Evolutionary conservation across 2,113 vertebrate species (phyloP), one percentile per base, ranked within the genome.

Genomic region (Xiphias gladius): DNA sequence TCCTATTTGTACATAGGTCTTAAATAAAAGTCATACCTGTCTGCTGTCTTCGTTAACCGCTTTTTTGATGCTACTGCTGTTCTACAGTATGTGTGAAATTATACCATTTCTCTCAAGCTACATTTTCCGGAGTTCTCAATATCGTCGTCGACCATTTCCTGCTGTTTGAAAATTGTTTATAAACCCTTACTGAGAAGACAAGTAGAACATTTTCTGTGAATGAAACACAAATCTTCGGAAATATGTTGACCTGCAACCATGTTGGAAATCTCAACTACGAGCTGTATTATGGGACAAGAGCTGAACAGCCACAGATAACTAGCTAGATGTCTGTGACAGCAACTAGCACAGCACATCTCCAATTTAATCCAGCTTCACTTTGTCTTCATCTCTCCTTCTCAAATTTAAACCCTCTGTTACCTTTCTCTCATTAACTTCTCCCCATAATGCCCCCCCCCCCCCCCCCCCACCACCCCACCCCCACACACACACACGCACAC

Each of bases 161-260:
- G 58, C 50, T 70, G 39, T 63, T 80, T 62, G 28, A 52, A 16
- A 41, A 55, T 69, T 16, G 22, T 64, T 71, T 37, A 46, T 28
- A 57, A 26, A 67, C 28, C 48, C 39, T 35, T 5, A 2, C 35
- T 43, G 73, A 71, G 35, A 65, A 64, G 52, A 73, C 35, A 62
- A 72, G 66, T 37, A 62, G 67, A 48, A 37, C 35, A n/a, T 46
- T 57, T 10, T 65, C 52, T 68, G 28, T 64, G 82, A 86, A 67
- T 84, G 61, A 88, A 80, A 76, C 58, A 73, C 46, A 84, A 59
- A 79, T 74, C 58, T 62, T 39, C 63, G 17, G 75, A 71, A 88
- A 88, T 84, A 30, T 86, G 81, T 85, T 81, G 79, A 90, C 72
- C 82, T 76, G 32, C 16, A 13, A 50, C 65, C 35, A 59, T 73